These are phyloP conservation scores for Felis chaus DNA, from an alignment of 2,113 vertebrate genomes.

Conservation along the genomic window DNA sequence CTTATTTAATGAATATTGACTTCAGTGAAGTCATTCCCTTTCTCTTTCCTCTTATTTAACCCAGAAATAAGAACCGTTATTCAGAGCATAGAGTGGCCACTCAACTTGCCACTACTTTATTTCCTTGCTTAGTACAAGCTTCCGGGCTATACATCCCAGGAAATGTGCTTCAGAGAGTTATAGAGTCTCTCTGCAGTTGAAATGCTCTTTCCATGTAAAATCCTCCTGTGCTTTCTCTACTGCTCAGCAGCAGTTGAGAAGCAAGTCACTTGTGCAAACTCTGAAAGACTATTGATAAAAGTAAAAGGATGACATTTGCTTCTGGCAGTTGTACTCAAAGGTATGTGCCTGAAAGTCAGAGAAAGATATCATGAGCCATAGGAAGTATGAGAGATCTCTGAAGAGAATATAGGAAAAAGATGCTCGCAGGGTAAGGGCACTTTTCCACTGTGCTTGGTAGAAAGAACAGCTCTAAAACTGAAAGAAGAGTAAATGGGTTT, in stretches of 20 bases:
- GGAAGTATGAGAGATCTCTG: constrained; percentile 82
- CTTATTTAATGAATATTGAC: not conserved
- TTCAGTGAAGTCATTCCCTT: not conserved
- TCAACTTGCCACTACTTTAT: constrained; percentile 41
- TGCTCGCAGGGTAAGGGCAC: constrained; percentile 55
- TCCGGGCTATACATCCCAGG: not conserved
- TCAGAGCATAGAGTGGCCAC: not conserved
- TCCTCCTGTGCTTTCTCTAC: constrained; percentile 72
- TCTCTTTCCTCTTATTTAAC: not conserved
- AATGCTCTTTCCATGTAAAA: constrained; percentile 77
- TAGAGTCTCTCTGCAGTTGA: constrained; percentile 70
- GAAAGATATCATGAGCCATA: constrained; percentile 77
- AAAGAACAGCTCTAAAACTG: constrained; percentile 63
- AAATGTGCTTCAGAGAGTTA: constrained; percentile 28
- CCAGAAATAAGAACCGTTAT: not conserved
- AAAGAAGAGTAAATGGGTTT: constrained; percentile 66
- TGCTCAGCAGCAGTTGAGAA: constrained; percentile 77
- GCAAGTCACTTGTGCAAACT: constrained; percentile 77
- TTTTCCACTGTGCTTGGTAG: constrained; percentile 46
- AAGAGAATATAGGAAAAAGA: constrained; percentile 73
- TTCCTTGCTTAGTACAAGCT: constrained; percentile 30
- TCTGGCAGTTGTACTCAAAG: constrained; percentile 84
- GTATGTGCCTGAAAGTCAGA: constrained; percentile 82
- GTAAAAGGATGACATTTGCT: constrained; percentile 85
- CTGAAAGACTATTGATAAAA: constrained; percentile 84